Evolutionary conservation across 1,140 invertebrate genomes (phyloP), one percentile per base, ranked within the genome.

Genomic region (Philopotamus ludificatus): DNA sequence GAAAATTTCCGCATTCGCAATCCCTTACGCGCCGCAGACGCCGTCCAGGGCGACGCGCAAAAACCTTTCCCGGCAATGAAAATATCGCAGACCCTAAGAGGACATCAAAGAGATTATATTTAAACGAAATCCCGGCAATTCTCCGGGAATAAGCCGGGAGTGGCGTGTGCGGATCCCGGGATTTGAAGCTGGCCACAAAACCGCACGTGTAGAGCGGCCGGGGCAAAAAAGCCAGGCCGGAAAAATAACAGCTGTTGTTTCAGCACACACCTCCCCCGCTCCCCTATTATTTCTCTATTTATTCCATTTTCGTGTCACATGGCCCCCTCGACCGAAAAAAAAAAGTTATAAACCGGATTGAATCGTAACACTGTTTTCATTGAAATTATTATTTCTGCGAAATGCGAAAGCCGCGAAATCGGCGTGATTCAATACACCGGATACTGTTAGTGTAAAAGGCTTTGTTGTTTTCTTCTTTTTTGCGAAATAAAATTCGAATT

Each of bases 21-120:
- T 54, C 22, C 22, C 15, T 54, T 26, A 54, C 22, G 22, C 51
- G 51, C n/a, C 51, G 10, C 22, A 23, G 21, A 54, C 21, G 22
- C 22, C 23, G 25, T 57, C 20, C 54, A 21, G 28, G 18, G 9
- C 41, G 28, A 34, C 28, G 28, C n/a, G n/a, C 28, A 34, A 34
- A 34, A 34, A 34, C n/a, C n/a, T 34, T 34, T 7, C 12, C 28
- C 12, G 4, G 28, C 28, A 34, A 34, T 34, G 28, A 34, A 20
- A 47, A 47, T 47, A 20, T 47, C 8, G 18, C 44, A 20, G 18
- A 47, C 44, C 18, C 15, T 9, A 12, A 47, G 18, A 47, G 18
- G 44, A 47, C 44, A 47, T 47, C 44, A 47, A 47, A 47, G 44
- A 16, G 44, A 47, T 47, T 20, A 47, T 47, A 7, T 47, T 9